Evolutionary conservation across 1,140 invertebrate genomes (phyloP).

Genomic region (Ptiloglossa arizonensis): DNA sequence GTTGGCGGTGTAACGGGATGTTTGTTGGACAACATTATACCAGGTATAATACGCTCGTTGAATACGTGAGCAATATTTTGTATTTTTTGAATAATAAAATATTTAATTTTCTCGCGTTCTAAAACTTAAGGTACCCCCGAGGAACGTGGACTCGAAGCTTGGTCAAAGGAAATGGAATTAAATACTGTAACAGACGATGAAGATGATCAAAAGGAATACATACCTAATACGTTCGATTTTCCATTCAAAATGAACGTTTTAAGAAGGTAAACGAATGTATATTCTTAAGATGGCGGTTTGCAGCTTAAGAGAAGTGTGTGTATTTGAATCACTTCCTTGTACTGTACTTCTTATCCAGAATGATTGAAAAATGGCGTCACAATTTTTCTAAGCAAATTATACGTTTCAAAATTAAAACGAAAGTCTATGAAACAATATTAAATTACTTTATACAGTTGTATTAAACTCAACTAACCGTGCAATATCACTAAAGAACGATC

Average conservation of each 20-base stretch:
- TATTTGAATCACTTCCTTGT: no score
- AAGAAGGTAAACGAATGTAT: slow-evolving; percentile 78
- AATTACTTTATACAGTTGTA: no score
- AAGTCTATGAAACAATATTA: no score
- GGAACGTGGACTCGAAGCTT: slow-evolving; percentile 87
- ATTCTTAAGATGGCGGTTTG: no score
- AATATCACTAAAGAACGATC: no score
- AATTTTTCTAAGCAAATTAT: no score
- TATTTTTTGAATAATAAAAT: slow-evolving; percentile 1
- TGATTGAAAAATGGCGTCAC: no score
- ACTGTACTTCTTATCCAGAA: no score
- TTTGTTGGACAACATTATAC: slow-evolving; percentile 92
- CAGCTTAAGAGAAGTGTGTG: no score
- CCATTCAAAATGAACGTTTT: slow-evolving; percentile 86
- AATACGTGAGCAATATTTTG: neutral
- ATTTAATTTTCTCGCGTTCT: slow-evolving; percentile 1
- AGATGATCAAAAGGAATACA: slow-evolving; percentile 64
- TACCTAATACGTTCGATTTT: slow-evolving; percentile 87
- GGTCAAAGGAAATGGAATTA: slow-evolving; percentile 88
- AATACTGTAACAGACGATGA: slow-evolving; percentile 75
- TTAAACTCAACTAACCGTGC: no score
- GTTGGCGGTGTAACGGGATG: slow-evolving; percentile 91
- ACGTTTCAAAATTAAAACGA: no score
- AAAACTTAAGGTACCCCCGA: slow-evolving; percentile 84
- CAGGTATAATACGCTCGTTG: slow-evolving; percentile 84